phyloP scores from a whole-genome alignment of 2,113 vertebrate species.

The Numenius arquata region DNA sequence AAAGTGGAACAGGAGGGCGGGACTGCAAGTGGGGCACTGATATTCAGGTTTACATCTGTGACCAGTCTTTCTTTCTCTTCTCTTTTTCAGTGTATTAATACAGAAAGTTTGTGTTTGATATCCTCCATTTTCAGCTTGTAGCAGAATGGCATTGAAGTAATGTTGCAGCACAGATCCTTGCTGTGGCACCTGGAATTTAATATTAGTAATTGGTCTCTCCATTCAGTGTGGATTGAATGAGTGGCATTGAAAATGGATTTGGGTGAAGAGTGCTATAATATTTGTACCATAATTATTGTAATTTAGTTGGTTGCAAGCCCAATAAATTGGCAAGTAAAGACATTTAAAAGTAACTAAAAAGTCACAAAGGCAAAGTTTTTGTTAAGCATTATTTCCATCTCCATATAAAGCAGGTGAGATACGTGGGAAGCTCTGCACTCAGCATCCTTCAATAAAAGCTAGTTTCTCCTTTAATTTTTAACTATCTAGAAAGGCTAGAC shows the following conservation, averaged over 20 bases:
- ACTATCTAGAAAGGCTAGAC: background rate
- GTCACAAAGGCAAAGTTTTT: background rate
- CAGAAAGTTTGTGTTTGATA: background rate
- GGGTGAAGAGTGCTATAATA: background rate
- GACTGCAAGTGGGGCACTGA: background rate
- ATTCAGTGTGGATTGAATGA: background rate
- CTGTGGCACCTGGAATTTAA: background rate
- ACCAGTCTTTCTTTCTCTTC: background rate
- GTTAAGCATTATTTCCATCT: constrained; percentile 5
- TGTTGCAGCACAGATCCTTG: background rate
- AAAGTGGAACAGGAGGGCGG: background rate
- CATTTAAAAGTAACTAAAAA: constrained; percentile 49
- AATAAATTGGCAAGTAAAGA: background rate
- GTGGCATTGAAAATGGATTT: background rate
- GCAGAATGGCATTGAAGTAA: background rate
- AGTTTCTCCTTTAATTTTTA: background rate
- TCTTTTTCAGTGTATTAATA: background rate
- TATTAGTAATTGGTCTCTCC: background rate
- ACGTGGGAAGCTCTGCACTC: background rate
- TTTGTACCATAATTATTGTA: background rate
- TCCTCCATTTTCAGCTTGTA: background rate
- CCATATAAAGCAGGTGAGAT: background rate
- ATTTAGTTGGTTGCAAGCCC: background rate
- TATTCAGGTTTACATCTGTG: background rate
- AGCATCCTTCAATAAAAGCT: background rate